phyloP scores from a whole-genome alignment of 2,888 invertebrate species.

The Subacronicta megacephala region DNA sequence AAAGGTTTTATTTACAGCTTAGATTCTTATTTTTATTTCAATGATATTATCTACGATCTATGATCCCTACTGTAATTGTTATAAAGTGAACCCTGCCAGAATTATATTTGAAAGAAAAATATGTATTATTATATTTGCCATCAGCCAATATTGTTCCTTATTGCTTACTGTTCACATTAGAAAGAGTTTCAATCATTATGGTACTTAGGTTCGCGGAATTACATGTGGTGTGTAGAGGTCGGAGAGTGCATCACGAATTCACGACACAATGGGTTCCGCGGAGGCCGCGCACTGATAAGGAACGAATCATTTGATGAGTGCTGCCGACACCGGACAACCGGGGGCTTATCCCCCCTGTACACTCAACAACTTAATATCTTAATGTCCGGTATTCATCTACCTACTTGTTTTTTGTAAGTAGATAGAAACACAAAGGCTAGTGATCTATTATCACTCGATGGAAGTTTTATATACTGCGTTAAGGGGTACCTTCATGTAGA shows the following conservation, averaged over 20 bases:
- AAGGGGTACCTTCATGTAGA: no score
- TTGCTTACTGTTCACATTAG: no score
- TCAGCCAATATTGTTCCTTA: no score
- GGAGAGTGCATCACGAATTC: not conserved
- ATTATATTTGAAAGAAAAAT: no score
- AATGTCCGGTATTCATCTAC: not conserved
- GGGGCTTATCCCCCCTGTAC: not conserved
- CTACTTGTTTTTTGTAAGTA: not conserved
- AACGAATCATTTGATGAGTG: slow-evolving; percentile 18
- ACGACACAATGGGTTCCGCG: slow-evolving; percentile 1
- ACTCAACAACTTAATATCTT: slow-evolving; percentile 5
- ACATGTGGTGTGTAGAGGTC: slow-evolving; percentile 1
- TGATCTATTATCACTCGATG: no score
- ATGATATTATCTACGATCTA: no score
- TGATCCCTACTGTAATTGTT: no score
- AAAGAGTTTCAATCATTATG: not conserved
- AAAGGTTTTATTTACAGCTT: not conserved
- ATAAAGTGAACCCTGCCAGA: no score
- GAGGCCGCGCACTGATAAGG: slow-evolving; percentile 15
- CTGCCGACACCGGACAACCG: not conserved
- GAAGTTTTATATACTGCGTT: no score
- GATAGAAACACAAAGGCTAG: not conserved
- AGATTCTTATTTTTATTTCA: no score
- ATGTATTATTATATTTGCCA: no score
- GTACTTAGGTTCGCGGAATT: not conserved